A percentile compares a stretch with the other conserved stretches of the same genome.
phyloP scores from a whole-genome alignment of 2,888 invertebrate species.

The Alitta virens region DNA sequence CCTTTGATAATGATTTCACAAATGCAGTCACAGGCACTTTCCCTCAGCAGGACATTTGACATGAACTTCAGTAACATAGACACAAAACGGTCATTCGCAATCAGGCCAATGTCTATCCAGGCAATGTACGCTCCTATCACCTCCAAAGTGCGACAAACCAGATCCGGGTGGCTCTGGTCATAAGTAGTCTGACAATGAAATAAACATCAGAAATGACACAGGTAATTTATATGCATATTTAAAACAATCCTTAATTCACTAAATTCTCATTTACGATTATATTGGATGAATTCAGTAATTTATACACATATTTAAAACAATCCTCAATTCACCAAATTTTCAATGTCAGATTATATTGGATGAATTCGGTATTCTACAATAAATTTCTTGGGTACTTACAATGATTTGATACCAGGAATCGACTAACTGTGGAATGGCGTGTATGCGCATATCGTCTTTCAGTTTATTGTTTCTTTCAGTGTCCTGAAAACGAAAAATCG shows the following conservation, averaged over 20 bases:
- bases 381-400: too few species aligned
- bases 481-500: slow-evolving; percentile 42
- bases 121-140: slow-evolving; percentile 62
- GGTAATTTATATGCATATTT: neutral
- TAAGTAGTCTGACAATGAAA: slow-evolving; percentile 59
- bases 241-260: neutral
- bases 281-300: too few species aligned
- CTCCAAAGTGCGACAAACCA: slow-evolving; percentile 58
- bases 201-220: neutral
- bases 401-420: slow-evolving; percentile 63
- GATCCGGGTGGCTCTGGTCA: slow-evolving; percentile 52
- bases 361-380: too few species aligned
- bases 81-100: slow-evolving; percentile 63
- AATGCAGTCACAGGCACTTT: slow-evolving; percentile 62
- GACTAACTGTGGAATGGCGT: slow-evolving; percentile 60
- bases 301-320: too few species aligned
- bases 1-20: slow-evolving; percentile 62
- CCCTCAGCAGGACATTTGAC: slow-evolving; percentile 50
- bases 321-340: too few species aligned
- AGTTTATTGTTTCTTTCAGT: slow-evolving; percentile 60
- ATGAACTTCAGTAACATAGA: slow-evolving; percentile 59
- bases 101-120: slow-evolving; percentile 64
- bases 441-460: slow-evolving; percentile 63
- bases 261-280: neutral
- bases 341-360: too few species aligned